Percentiles rank a stretch among this genome's conserved stretches.
These are phyloP conservation scores for Zaprionus capensis DNA, from an alignment of 1,140 invertebrate species.

Conservation along the genomic window DNA sequence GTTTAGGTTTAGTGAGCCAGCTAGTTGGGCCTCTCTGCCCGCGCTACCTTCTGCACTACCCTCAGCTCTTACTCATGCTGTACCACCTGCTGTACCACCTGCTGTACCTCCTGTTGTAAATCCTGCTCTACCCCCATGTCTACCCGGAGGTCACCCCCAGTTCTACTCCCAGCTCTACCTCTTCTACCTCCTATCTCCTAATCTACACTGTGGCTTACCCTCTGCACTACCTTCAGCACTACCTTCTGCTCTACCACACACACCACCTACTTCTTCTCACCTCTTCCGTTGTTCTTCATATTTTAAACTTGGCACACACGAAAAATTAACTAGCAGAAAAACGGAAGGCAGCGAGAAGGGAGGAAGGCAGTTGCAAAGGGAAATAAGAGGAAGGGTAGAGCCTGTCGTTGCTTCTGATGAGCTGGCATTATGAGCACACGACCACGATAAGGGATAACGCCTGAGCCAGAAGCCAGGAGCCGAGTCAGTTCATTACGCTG, in stretches of 20 bases:
- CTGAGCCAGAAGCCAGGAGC: slow-evolving; percentile 9
- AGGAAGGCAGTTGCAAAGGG: not conserved
- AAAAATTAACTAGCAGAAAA: slow-evolving; percentile 45
- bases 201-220: not conserved
- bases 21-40: not conserved
- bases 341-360: not conserved
- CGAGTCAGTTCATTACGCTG: slow-evolving; percentile 43
- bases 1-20: slow-evolving; percentile 21
- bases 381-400: not conserved
- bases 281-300: slow-evolving; percentile 8
- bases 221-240: not conserved
- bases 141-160: not conserved
- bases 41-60: not conserved
- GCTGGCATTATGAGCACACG: slow-evolving; percentile 36
- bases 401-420: slow-evolving; percentile 33
- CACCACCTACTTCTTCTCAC: not conserved
- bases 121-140: not conserved
- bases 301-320: slow-evolving; percentile 45
- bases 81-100: not conserved
- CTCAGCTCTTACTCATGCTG: not conserved
- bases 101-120: not conserved
- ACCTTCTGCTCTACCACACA: not conserved
- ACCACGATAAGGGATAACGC: slow-evolving; percentile 33
- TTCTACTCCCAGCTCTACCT: not conserved
- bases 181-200: not conserved